Evolutionary conservation across 2,113 vertebrate species (phyloP), one percentile per base, ranked within the genome.

Genomic region (Melanerpes formicivorus): DNA sequence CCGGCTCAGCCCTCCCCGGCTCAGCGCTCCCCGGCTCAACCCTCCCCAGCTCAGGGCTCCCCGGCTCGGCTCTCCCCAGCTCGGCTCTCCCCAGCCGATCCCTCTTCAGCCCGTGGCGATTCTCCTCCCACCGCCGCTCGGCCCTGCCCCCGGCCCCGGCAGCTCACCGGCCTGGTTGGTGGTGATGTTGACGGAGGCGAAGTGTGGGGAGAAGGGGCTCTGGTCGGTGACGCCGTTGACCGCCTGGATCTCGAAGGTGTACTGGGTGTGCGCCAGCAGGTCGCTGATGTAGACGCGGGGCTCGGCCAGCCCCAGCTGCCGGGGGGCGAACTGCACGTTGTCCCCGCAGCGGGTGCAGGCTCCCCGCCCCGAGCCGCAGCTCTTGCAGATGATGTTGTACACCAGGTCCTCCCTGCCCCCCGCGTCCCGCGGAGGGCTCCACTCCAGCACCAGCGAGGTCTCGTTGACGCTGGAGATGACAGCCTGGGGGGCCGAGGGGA

Each of bases 381-480:
- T 99, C 96, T 99, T 99, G 95, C 99, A 99, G 96, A 99, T 99
- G 97, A 99, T 98, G 96, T 99, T 99, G 96, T 99, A 99, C 30
- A 99, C 99, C 9, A 99, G 97, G 18, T 99, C 99, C 81, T 99
- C 98, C 0, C 99, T 98, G 21, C 99, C 99, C 1, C 99, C 99
- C 0, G 96, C 93, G 90, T 99, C 99, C 10, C 97, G 97, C 0
- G 99, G 98, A 0, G 98, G 94, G 26, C 84, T 97, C 99, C 99
- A 99, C 93, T 99, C 99, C 56, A 99, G 97, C 97, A 97, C 98
- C 96, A 99, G 97, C 0, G 99, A 99, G 0, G 99, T 99, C 96
- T 99, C 99, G 0, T 99, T 99, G 54, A 99, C 99, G 0, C 99
- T 99, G 93, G 99, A 99, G 96, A 99, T 99, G 74, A 99, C 99